Percentiles rank a stretch among this genome's conserved stretches.
These are phyloP conservation scores for Hypena proboscidalis DNA, from an alignment of 2,888 invertebrate species.

Conservation along the genomic window DNA sequence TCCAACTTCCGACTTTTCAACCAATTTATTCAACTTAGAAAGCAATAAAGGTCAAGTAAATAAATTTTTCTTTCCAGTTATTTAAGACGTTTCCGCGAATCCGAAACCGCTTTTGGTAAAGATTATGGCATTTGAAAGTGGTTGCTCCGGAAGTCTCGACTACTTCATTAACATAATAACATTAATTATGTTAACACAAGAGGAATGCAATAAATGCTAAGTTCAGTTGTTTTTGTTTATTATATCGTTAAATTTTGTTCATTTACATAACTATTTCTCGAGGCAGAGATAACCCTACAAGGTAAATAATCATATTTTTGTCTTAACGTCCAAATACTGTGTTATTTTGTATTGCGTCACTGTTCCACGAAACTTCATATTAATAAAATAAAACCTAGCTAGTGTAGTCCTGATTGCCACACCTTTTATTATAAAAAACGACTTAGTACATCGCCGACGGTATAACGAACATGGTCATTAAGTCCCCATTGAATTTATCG, in stretches of 20 bases:
- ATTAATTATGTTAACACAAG: constrained; percentile 18
- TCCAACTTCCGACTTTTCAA: constrained; percentile 17
- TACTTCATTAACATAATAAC: constrained; percentile 18
- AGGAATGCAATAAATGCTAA: constrained; percentile 25
- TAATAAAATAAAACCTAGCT: constrained; percentile 48
- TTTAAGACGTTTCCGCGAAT: constrained; percentile 14
- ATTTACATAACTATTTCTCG: constrained; percentile 47
- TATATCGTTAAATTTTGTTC: constrained; percentile 27
- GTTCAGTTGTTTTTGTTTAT: constrained; percentile 36
- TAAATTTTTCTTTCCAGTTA: constrained; percentile 16
- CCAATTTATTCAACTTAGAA: constrained; percentile 21
- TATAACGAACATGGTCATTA: constrained; percentile 53
- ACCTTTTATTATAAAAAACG: constrained; percentile 50
- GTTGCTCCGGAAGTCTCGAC: constrained; percentile 15
- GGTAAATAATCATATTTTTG: constrained; percentile 23
- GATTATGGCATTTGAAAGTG: constrained; percentile 13
- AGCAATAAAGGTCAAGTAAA: constrained; percentile 10
- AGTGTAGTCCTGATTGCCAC: constrained; percentile 50
- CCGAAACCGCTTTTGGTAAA: constrained; percentile 2
- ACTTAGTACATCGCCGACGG: constrained; percentile 44
- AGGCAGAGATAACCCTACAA: constrained; percentile 32
- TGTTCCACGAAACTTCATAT: constrained; percentile 46
- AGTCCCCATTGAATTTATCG: constrained; percentile 53
- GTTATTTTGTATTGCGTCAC: constrained; percentile 43
- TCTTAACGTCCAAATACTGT: constrained; percentile 28